Evolutionary conservation across 2,113 vertebrate species (phyloP).

Genomic region (Loxodonta africana): DNA sequence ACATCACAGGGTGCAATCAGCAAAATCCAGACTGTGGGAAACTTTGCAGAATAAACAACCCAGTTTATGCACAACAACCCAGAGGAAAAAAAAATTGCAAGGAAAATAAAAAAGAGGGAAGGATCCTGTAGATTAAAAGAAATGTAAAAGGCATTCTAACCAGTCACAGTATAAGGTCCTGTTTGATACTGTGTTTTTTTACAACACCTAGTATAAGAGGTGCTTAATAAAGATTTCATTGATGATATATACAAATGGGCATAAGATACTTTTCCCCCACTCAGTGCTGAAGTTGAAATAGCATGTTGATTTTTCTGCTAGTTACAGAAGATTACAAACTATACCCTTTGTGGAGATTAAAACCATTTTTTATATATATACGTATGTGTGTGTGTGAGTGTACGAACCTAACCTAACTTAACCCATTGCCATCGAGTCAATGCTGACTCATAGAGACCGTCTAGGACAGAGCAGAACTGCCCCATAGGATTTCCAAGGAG

Average conservation of each 20-base stretch:
- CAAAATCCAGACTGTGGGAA: background rate
- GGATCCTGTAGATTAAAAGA: background rate
- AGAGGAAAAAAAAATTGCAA: background rate
- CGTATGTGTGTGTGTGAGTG: too few species aligned
- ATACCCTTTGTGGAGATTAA: background rate
- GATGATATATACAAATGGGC: too few species aligned
- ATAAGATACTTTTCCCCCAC: background rate
- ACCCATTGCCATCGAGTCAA: too few species aligned
- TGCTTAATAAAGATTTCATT: background rate
- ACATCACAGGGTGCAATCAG: background rate
- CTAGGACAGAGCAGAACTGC: too few species aligned
- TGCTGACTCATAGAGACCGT: too few species aligned
- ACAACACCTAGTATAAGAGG: background rate
- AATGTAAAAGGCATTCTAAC: background rate
- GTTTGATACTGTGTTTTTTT: background rate
- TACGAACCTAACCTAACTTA: too few species aligned
- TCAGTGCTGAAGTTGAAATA: background rate
- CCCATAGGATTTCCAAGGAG: too few species aligned
- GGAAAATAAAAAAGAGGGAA: background rate
- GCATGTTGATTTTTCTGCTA: background rate
- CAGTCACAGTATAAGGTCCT: background rate
- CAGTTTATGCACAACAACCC: background rate
- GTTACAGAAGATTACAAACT: background rate
- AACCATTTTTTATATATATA: too few species aligned
- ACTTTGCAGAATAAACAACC: background rate